phyloP scores from a whole-genome alignment of 2,113 vertebrate genomes.

The Hippocampus mohnikei region DNA sequence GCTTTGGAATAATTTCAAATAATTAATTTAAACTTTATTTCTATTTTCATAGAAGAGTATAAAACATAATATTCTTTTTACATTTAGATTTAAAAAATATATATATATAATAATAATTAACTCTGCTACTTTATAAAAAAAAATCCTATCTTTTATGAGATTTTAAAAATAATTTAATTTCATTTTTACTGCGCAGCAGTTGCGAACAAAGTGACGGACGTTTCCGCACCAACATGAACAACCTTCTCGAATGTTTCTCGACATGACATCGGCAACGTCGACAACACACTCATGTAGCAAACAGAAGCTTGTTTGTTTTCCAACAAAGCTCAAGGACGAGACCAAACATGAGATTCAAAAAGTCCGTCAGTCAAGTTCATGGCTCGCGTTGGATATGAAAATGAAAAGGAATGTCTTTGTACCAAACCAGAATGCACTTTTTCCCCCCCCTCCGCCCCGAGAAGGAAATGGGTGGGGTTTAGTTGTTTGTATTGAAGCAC shows the following conservation, averaged over 20 bases:
- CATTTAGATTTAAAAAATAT: background rate
- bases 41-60: background rate
- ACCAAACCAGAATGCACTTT: slow-evolving; percentile 4
- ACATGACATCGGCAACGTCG: background rate
- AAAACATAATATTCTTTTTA: background rate
- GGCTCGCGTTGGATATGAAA: background rate
- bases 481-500: slow-evolving; percentile 5
- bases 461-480: background rate
- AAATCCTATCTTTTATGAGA: background rate
- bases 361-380: background rate
- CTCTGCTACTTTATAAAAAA: no score
- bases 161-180: background rate
- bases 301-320: background rate
- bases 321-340: background rate
- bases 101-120: no score
- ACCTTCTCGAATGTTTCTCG: background rate
- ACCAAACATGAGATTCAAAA: background rate
- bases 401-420: background rate
- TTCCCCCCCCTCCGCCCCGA: background rate
- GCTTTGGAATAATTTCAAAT: slow-evolving; percentile 3
- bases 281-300: background rate
- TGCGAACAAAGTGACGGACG: background rate
- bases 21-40: background rate
- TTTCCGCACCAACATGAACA: background rate
- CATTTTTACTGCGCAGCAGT: background rate